phyloP scores from a whole-genome alignment of 2,113 vertebrate genomes.

The Erythrocercus mccallii region DNA sequence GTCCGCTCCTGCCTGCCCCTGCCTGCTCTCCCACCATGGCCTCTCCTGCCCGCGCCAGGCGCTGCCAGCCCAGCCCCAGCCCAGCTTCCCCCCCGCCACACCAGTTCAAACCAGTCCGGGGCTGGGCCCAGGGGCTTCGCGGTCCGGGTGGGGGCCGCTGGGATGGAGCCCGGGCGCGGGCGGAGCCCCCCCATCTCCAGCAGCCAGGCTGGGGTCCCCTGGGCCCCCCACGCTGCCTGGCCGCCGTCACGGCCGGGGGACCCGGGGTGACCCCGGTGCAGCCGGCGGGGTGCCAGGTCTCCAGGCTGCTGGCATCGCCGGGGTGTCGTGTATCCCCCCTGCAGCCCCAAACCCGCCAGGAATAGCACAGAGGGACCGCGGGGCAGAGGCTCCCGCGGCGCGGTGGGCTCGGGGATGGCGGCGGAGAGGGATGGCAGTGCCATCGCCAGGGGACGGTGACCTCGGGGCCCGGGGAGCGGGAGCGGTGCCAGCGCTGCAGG shows the following conservation, averaged over 20 bases:
- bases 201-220: background rate
- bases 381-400: background rate
- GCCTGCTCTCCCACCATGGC: background rate
- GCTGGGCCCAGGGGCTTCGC: background rate
- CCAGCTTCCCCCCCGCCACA: background rate
- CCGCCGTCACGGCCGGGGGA: background rate
- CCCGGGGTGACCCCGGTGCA: background rate
- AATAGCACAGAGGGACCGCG: background rate
- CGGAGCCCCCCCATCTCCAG: too few species aligned
- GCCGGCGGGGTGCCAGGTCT: background rate
- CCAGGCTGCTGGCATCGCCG: background rate
- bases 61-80: background rate
- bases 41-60: slow-evolving; percentile 24
- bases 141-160: background rate
- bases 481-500: background rate
- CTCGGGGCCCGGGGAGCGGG: background rate
- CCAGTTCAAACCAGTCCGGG: slow-evolving; percentile 41
- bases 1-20: background rate
- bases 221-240: background rate
- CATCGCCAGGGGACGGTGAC: background rate
- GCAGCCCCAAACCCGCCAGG: background rate
- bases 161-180: background rate
- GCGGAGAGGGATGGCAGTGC: background rate
- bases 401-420: background rate
- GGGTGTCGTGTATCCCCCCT: background rate